phyloP scores from a whole-genome alignment of 2,888 invertebrate species.

The Heteromurus nitidus region DNA sequence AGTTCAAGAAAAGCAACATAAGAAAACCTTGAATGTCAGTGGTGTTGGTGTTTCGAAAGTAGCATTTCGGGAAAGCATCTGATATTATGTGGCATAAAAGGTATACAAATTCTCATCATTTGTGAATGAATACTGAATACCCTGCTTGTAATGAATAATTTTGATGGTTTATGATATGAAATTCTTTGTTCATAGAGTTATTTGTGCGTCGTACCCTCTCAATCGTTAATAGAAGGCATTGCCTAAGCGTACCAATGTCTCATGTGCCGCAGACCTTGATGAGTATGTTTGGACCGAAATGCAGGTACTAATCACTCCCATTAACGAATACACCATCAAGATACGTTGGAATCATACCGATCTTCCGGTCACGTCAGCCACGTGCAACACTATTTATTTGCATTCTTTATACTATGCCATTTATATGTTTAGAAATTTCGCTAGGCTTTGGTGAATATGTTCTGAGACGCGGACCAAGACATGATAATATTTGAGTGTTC shows the following conservation, averaged over 20 bases:
- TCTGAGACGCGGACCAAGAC: conserved; percentile 83
- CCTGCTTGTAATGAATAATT: too few species aligned
- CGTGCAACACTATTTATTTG: too few species aligned
- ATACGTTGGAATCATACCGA: too few species aligned
- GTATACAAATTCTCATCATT: too few species aligned
- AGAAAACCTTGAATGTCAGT: conserved; percentile 85
- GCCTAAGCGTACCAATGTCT: conserved; percentile 86
- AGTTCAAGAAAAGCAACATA: conserved; percentile 83
- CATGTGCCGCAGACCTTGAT: conserved; percentile 92
- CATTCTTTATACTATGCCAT: too few species aligned
- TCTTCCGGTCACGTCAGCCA: too few species aligned
- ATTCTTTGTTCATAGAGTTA: too few species aligned
- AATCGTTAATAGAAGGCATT: conserved; percentile 91
- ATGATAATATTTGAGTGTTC: conserved; percentile 93
- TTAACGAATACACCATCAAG: too few species aligned
- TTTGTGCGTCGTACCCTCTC: conserved; percentile 86
- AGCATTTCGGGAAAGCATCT: conserved; percentile 88
- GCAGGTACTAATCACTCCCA: too few species aligned
- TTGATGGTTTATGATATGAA: too few species aligned
- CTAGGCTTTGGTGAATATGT: conserved; percentile 87
- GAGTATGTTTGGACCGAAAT: conserved; percentile 97
- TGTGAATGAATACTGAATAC: too few species aligned
- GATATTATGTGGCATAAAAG: conserved; percentile 87
- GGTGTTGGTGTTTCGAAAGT: conserved; percentile 89
- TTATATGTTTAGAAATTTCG: conserved; percentile 87